Conservation (phyloP, 2,888 invertebrate genomes). For the Copidosoma aretas region DNA sequence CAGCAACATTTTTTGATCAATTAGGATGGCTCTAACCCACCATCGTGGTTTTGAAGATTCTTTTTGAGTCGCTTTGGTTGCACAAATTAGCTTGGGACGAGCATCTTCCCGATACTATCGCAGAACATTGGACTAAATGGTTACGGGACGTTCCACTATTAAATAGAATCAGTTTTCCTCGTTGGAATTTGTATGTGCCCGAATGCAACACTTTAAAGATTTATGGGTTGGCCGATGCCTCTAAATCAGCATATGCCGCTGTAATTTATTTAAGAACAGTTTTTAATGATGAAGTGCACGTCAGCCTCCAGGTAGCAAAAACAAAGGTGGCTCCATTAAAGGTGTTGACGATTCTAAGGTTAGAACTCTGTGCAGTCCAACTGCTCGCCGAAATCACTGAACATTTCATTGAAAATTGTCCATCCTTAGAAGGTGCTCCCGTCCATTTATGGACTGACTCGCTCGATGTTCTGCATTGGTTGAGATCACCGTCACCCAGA, state of each 20-base stretch:
- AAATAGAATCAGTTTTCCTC: neutral
- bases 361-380: neutral
- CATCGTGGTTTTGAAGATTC: neutral
- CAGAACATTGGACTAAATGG: neutral
- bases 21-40: neutral
- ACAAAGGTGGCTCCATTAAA: neutral
- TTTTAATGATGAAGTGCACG: neutral
- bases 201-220: no score
- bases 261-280: neutral
- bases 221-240: neutral
- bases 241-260: neutral
- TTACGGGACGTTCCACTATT: no score
- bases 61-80: neutral
- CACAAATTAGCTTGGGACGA: no score
- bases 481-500: neutral
- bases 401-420: no score
- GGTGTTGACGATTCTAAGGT: neutral
- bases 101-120: neutral
- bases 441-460: slow-evolving; percentile 2
- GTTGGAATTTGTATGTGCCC: no score
- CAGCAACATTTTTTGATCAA: no score
- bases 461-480: neutral
- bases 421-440: no score
- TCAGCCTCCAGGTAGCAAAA: neutral
- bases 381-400: no score